phyloP scores from a whole-genome alignment of 1,140 invertebrate genomes.

The Papilio xuthus region DNA sequence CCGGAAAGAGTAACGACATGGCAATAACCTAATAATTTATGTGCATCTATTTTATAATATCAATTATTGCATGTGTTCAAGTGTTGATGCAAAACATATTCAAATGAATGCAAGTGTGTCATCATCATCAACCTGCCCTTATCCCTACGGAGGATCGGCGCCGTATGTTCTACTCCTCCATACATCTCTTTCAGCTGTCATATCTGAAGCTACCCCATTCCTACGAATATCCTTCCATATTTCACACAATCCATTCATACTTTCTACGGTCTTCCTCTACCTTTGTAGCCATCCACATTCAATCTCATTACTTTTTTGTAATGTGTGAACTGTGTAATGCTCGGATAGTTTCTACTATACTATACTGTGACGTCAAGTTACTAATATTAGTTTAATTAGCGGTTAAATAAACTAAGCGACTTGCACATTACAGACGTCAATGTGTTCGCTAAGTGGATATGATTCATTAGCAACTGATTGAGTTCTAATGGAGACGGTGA shows the following conservation, averaged over 20 bases:
- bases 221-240: too few relatives aligned
- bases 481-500: constrained; percentile 25
- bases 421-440: constrained; percentile 31
- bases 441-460: constrained; percentile 32
- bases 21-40: constrained; percentile 36
- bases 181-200: too few relatives aligned
- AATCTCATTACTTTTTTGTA: too few relatives aligned
- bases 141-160: too few relatives aligned
- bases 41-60: constrained; percentile 10
- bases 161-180: too few relatives aligned
- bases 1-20: constrained; percentile 32
- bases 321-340: too few relatives aligned
- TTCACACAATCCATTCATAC: too few relatives aligned
- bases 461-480: constrained; percentile 34
- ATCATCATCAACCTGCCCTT: too few relatives aligned
- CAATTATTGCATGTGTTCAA: background rate
- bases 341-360: too few relatives aligned
- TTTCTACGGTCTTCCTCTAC: too few relatives aligned
- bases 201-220: too few relatives aligned
- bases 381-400: constrained; percentile 27
- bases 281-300: too few relatives aligned
- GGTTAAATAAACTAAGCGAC: constrained; percentile 31
- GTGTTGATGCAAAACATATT: background rate
- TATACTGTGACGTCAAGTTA: background rate
- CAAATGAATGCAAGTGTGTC: background rate